Base-by-base conservation (phyloP, 2,797 vertebrate species). In the Notamacropus eugenii region DNA sequence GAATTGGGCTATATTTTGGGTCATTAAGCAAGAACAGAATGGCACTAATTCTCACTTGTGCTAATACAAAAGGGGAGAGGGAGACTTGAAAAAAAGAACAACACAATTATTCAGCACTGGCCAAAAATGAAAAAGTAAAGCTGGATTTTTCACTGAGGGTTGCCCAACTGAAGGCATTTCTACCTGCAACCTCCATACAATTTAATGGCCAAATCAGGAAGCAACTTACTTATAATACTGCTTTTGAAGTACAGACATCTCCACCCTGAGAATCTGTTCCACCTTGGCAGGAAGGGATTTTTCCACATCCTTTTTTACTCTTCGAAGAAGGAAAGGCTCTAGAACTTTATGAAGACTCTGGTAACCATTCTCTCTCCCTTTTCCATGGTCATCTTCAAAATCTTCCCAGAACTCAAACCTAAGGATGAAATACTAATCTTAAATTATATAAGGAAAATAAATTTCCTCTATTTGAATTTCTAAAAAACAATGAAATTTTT, bases 231-330 rank as follows among this genome's bases (percentile, higher is more conserved):
- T 99, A 98, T 99, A 99, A 99, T 99, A 99, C 97, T 99, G 99
- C 92, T 99, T 99, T 99, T 99, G 99, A 95, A 99, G 99, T 19
- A 99, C 99, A 0, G 99, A 99, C 99, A 99, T 99, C 98, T 99
- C 99, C 29, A 99, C 99, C 0, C 99, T 98, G 10, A 99, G 99
- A 97, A 99, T 99, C 98, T 99, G 99, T 94, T 99, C 99, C 98
- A 99, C 99, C 98, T 99, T 99, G 98, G 99, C 99, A 28, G 99
- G 99, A 91, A 99, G 98, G 82, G 99, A 99, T 97, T 99, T 99
- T 98, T 99, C 99, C 96, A 99, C 99, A 0, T 99, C 99, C 96
- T 99, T 99, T 98, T 99, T 99, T 92, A 99, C 99, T 57, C 99
- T 99, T 14, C 99, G 99, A 62, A 99, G 99, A 4, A 99, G 99